Evolutionary conservation across 2,113 vertebrate species (phyloP).

Genomic region (Calypte anna): DNA sequence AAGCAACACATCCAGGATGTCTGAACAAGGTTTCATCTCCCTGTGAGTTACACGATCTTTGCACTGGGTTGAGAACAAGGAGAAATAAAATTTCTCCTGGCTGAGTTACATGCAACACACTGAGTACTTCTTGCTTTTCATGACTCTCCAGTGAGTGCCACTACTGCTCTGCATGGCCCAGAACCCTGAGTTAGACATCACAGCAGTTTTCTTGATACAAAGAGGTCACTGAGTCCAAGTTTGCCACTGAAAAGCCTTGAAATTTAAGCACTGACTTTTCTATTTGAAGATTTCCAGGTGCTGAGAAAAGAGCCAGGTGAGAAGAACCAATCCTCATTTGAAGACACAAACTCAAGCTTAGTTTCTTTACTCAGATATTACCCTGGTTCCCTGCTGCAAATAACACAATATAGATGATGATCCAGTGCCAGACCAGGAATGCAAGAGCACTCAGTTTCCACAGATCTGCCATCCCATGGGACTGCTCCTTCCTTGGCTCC

Average conservation of each 20-base stretch:
- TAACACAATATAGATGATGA: not conserved
- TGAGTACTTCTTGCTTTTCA: not conserved
- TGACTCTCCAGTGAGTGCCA: not conserved
- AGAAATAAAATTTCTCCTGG: slow-evolving; percentile 16
- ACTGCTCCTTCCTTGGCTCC: not conserved
- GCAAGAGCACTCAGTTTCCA: not conserved
- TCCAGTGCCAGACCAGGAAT: not conserved
- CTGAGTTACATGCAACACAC: not conserved
- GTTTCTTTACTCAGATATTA: not conserved
- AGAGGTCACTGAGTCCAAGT: not conserved
- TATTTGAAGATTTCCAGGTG: not conserved
- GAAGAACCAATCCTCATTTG: not conserved
- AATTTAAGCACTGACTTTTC: not conserved
- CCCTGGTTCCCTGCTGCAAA: not conserved
- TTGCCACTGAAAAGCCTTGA: not conserved
- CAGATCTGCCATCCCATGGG: not conserved
- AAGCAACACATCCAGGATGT: not conserved
- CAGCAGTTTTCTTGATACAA: not conserved
- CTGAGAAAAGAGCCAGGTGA: not conserved
- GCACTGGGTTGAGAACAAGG: not conserved
- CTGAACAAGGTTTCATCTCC: not conserved
- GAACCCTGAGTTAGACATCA: not conserved
- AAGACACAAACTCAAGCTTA: not conserved
- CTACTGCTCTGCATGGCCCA: not conserved
- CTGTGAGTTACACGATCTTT: not conserved